phyloP scores from a whole-genome alignment of 2,888 invertebrate genomes.

The Trichacis sp. region DNA sequence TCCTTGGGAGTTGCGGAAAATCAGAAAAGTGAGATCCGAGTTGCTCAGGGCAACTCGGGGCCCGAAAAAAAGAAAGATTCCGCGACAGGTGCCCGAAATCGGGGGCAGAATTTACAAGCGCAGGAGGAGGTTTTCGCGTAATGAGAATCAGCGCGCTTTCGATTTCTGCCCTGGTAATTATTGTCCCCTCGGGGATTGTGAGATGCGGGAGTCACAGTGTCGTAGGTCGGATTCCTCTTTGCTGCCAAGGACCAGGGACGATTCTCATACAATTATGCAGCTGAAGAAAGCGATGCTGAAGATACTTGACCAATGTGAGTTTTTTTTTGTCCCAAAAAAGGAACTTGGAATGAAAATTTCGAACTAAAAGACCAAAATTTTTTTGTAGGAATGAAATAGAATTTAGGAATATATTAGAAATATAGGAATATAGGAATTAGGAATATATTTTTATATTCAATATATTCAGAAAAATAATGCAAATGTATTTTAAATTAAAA shows the following conservation, averaged over 20 bases:
- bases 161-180: slow-evolving; percentile 3
- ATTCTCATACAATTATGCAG: slow-evolving; percentile 58
- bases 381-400: no score
- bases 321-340: background rate
- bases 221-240: slow-evolving; percentile 22
- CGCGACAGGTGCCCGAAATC: background rate
- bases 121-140: slow-evolving; percentile 11
- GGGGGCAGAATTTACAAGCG: background rate
- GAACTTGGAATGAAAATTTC: no score
- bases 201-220: slow-evolving; percentile 15
- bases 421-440: no score
- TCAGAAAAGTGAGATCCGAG: background rate
- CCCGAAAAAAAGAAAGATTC: background rate
- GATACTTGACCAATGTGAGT: slow-evolving; percentile 63
- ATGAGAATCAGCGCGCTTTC: slow-evolving; percentile 6
- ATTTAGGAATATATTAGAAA: no score
- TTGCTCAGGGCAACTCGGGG: background rate
- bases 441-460: no score
- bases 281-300: slow-evolving; percentile 63
- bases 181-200: slow-evolving; percentile 2
- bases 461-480: no score
- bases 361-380: no score
- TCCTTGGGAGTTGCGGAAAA: no score
- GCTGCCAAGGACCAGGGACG: slow-evolving; percentile 27
- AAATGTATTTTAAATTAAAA: no score